A percentile compares a stretch with the other conserved stretches of the same genome.
Conservation (phyloP, 2,888 invertebrate species). For the Coelopa pilipes region DNA sequence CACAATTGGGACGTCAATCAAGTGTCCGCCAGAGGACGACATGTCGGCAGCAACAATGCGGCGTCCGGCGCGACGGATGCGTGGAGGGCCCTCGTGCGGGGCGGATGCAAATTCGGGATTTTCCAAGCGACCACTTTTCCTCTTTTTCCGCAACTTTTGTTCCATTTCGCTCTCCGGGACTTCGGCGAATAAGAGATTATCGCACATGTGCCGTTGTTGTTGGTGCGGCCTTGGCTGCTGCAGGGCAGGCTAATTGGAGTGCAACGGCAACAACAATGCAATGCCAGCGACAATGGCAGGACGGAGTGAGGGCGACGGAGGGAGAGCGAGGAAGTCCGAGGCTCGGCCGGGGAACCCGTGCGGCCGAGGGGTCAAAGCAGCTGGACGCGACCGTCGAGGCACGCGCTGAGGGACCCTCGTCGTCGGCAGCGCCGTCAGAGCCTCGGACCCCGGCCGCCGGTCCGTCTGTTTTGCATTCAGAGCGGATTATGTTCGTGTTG, state of each 20-base stretch:
- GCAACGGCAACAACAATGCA: slow-evolving; percentile 24
- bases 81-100: not conserved
- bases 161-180: not conserved
- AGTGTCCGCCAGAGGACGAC: slow-evolving; percentile 56
- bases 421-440: slow-evolving; percentile 33
- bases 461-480: slow-evolving; percentile 51
- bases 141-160: slow-evolving; percentile 42
- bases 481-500: slow-evolving; percentile 60
- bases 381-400: slow-evolving; percentile 32
- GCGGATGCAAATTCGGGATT: slow-evolving; percentile 52
- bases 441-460: not conserved
- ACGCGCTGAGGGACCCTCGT: slow-evolving; percentile 35
- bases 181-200: slow-evolving; percentile 30
- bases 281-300: not conserved
- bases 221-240: slow-evolving; percentile 17
- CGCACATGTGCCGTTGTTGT: slow-evolving; percentile 23
- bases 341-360: not conserved
- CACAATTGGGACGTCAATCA: slow-evolving; percentile 65
- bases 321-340: not conserved
- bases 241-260: slow-evolving; percentile 32
- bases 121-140: slow-evolving; percentile 8
- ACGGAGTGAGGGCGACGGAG: not conserved
- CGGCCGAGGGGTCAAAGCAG: slow-evolving; percentile 26
- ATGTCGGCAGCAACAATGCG: slow-evolving; percentile 6
- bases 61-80: not conserved